Conservation (phyloP, 2,113 vertebrate genomes). For the Diglossa brunneiventris region DNA sequence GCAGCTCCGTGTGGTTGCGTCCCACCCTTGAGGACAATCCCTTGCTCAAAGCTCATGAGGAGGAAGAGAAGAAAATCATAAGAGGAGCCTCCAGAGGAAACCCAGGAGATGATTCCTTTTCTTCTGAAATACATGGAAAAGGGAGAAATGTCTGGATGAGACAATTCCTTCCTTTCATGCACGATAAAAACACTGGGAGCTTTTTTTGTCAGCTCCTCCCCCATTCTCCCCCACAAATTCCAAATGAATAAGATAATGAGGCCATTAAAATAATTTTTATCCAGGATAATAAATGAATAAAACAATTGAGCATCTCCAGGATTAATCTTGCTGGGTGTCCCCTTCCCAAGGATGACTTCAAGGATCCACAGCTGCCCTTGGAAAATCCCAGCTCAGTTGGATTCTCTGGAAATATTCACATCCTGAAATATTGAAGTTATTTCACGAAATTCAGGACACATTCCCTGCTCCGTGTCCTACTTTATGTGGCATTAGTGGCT, state of each 20-base stretch:
- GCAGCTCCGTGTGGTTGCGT: background rate
- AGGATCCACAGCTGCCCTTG: background rate
- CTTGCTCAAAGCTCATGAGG: background rate
- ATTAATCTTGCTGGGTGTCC: background rate
- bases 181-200: background rate
- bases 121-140: background rate
- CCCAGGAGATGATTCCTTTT: background rate
- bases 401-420: background rate
- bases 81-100: background rate
- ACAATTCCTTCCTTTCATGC: background rate
- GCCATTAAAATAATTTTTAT: background rate
- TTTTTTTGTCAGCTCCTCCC: background rate
- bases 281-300: background rate
- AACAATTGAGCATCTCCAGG: background rate
- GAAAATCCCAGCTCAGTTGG: background rate
- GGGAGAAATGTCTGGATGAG: background rate
- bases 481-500: background rate
- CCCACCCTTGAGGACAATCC: fast-evolving
- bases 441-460: background rate
- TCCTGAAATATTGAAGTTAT: background rate
- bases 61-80: background rate
- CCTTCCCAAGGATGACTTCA: background rate
- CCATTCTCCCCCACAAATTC: background rate
- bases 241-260: background rate
- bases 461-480: background rate